Conservation (phyloP, 1,140 invertebrate species). For the Heterodera carotae region DNA sequence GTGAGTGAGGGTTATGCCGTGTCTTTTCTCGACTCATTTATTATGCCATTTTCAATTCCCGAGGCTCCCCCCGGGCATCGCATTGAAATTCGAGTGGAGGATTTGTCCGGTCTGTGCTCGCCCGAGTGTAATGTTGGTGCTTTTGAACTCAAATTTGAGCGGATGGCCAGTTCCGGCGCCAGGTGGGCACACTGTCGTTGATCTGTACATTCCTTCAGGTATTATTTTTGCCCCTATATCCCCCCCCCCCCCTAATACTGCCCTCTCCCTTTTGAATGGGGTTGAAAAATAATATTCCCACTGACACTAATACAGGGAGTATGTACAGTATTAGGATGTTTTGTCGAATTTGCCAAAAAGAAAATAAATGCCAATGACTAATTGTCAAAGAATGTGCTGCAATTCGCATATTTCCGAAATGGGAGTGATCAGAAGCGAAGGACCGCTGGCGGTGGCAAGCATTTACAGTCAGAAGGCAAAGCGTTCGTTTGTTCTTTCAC, state of each 20-base stretch:
- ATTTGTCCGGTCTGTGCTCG: slow-evolving; percentile 32
- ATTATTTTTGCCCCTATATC: too few relatives aligned
- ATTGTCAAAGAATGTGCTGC: slow-evolving; percentile 43
- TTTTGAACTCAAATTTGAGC: slow-evolving; percentile 45
- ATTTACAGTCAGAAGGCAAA: slow-evolving; percentile 45
- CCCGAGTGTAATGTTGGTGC: slow-evolving; percentile 47
- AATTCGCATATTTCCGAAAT: slow-evolving; percentile 41
- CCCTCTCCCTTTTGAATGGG: too few relatives aligned
- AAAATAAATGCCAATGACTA: background rate
- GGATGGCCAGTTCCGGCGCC: slow-evolving; percentile 37
- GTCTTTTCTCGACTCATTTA: too few relatives aligned
- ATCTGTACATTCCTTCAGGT: too few relatives aligned
- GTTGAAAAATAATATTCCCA: too few relatives aligned
- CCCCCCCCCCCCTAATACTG: too few relatives aligned
- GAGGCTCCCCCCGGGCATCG: slow-evolving; percentile 42
- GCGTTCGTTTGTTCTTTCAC: slow-evolving; percentile 31
- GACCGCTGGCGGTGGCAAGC: slow-evolving; percentile 43
- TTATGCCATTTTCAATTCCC: too few relatives aligned
- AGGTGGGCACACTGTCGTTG: slow-evolving; percentile 14
- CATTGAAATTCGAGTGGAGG: slow-evolving; percentile 37
- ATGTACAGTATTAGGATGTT: too few relatives aligned
- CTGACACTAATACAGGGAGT: too few relatives aligned
- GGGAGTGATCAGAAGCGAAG: slow-evolving; percentile 23
- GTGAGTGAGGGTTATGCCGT: too few relatives aligned
- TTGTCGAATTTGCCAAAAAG: background rate